A percentile compares a stretch with the other conserved stretches of the same genome.
These are phyloP conservation scores for Nomada fucata DNA, from an alignment of 2,888 invertebrate genomes.

Conservation along the genomic window DNA sequence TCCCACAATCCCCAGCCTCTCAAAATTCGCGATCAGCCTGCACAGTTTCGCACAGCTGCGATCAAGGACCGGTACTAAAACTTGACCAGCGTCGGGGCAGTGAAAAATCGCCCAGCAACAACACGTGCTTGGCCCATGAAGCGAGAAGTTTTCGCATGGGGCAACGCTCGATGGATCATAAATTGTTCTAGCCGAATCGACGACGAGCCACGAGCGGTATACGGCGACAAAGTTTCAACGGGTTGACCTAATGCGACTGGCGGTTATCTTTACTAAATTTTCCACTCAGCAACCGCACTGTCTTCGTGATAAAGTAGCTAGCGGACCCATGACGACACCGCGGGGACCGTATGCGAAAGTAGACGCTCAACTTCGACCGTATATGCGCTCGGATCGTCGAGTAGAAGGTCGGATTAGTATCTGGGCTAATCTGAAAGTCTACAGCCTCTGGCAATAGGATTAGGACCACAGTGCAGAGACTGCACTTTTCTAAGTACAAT, in stretches of 20 bases:
- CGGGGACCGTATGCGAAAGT: conserved; percentile 72
- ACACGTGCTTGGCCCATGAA: conserved; percentile 10
- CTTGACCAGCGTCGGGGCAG: not conserved
- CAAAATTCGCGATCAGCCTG: not conserved
- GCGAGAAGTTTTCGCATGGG: conserved; percentile 6
- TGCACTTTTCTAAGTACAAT: too few species aligned
- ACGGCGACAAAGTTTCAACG: conserved; percentile 32
- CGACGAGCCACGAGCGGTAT: conserved; percentile 11
- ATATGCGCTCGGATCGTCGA: conserved; percentile 44
- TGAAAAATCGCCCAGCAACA: conserved; percentile 23
- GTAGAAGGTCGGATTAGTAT: conserved; percentile 6
- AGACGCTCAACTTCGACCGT: conserved; percentile 68
- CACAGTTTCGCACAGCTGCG: conserved; percentile 23
- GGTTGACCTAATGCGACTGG: conserved; percentile 35
- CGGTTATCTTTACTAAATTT: conserved; percentile 72
- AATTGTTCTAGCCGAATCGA: conserved; percentile 27
- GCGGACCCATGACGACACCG: conserved; percentile 67
- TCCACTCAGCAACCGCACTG: conserved; percentile 62
- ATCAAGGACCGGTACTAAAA: not conserved
- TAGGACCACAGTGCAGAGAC: too few species aligned
- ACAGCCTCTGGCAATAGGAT: not conserved
- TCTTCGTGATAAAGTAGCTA: conserved; percentile 71
- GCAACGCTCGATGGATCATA: conserved; percentile 26
- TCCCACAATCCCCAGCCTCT: not conserved
- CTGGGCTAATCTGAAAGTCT: conserved; percentile 8